These are phyloP conservation scores for Laterallus jamaicensis DNA, from an alignment of 2,113 vertebrate genomes.

Conservation along the genomic window DNA sequence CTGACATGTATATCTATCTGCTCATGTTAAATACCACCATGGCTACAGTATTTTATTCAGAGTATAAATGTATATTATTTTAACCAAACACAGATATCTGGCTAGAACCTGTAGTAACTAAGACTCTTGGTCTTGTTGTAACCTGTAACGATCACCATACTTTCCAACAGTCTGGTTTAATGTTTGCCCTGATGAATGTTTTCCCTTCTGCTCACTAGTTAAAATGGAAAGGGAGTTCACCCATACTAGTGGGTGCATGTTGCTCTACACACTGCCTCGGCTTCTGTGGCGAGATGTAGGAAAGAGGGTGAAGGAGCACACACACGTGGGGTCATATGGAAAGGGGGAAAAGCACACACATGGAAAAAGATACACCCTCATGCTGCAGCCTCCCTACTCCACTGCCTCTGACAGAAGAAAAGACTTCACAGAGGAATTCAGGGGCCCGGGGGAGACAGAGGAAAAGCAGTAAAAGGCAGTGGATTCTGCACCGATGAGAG, in stretches of 20 bases:
- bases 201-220: neutral
- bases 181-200: neutral
- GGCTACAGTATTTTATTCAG: neutral
- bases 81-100: neutral
- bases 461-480: neutral
- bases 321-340: neutral
- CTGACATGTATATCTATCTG: neutral
- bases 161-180: neutral
- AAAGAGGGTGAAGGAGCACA: neutral
- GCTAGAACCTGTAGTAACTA: neutral
- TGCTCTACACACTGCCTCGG: neutral
- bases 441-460: neutral
- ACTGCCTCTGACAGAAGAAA: neutral
- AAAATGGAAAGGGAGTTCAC: neutral
- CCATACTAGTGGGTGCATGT: rapidly evolving
- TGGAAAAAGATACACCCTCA: rapidly evolving
- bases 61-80: neutral
- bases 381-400: neutral
- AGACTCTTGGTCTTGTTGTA: neutral
- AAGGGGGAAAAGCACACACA: neutral
- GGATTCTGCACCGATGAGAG: neutral
- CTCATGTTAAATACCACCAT: neutral
- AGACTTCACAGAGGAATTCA: neutral
- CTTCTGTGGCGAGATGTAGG: neutral
- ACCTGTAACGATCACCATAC: neutral